Evolutionary conservation across 2,797 vertebrate species (phyloP).

Genomic region (Sebastes reedi): DNA sequence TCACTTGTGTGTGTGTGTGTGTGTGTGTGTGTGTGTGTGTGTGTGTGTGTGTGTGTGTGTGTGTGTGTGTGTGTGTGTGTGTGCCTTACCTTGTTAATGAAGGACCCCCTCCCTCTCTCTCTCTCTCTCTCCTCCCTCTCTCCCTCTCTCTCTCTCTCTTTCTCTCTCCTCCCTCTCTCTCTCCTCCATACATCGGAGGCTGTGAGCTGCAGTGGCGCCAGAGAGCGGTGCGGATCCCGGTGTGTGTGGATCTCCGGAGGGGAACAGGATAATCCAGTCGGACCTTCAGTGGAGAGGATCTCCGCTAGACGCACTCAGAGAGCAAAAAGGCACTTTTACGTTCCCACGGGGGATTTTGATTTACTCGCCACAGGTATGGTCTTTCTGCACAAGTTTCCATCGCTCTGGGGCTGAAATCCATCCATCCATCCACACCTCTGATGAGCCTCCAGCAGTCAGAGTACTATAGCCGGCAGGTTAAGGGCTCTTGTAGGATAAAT

Average conservation of each 20-base stretch:
- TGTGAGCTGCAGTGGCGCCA: constrained; percentile 70
- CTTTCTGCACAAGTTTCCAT: constrained; percentile 51
- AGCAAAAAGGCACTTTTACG: neutral
- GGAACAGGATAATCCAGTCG: constrained; percentile 34
- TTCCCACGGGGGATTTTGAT: constrained; percentile 6
- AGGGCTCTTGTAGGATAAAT: neutral
- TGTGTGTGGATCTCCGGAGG: constrained; percentile 49
- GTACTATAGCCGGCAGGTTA: neutral
- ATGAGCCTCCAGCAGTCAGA: neutral
- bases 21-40: neutral
- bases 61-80: neutral
- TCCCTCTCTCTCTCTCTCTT: neutral
- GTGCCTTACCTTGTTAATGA: constrained; percentile 42
- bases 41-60: neutral
- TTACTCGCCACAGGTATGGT: constrained; percentile 58
- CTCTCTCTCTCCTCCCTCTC: neutral
- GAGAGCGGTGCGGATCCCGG: constrained; percentile 54
- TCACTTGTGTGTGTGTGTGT: neutral
- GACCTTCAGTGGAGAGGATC: constrained; percentile 43
- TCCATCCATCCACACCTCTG: neutral
- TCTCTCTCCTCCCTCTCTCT: neutral
- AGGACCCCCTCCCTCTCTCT: neutral
- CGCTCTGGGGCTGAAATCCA: neutral
- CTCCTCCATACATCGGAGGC: constrained; percentile 59
- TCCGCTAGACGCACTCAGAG: neutral